phyloP scores from a whole-genome alignment of 2,888 invertebrate genomes.

The Dryadula phaetusa region DNA sequence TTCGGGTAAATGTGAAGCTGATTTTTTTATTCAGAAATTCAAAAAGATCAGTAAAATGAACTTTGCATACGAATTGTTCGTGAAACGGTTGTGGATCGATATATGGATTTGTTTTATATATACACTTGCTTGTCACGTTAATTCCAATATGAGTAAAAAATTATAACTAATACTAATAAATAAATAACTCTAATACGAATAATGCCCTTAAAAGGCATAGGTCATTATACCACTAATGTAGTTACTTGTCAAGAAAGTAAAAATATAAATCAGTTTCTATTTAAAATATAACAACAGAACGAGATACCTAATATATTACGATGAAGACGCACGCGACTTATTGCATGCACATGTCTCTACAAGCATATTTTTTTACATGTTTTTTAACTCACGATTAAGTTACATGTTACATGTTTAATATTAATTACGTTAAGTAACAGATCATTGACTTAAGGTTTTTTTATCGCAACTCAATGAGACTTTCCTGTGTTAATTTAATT shows the following conservation, averaged over 20 bases:
- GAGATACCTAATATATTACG: slow-evolving; percentile 13
- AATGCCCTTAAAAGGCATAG: no score
- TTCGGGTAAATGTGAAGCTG: no score
- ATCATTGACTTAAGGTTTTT: slow-evolving; percentile 8
- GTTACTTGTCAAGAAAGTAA: slow-evolving; percentile 7
- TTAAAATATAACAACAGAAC: background rate
- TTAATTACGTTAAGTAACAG: slow-evolving; percentile 11
- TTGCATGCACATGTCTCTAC: background rate
- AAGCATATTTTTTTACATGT: slow-evolving; percentile 2
- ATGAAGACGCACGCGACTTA: slow-evolving; percentile 11
- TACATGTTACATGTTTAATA: slow-evolving; percentile 26
- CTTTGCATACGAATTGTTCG: no score
- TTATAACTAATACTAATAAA: no score
- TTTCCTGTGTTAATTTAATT: background rate
- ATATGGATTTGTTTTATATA: no score
- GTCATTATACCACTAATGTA: no score
- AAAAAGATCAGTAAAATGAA: no score
- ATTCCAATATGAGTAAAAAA: no score
- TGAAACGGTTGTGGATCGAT: no score
- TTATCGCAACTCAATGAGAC: background rate
- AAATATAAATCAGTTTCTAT: slow-evolving; percentile 16
- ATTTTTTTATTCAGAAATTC: no score
- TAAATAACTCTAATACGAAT: no score
- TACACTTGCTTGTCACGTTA: no score
- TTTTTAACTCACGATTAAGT: slow-evolving; percentile 18